Base-by-base conservation (phyloP, 2,888 invertebrate species). In the Ptychoptera albimana region DNA sequence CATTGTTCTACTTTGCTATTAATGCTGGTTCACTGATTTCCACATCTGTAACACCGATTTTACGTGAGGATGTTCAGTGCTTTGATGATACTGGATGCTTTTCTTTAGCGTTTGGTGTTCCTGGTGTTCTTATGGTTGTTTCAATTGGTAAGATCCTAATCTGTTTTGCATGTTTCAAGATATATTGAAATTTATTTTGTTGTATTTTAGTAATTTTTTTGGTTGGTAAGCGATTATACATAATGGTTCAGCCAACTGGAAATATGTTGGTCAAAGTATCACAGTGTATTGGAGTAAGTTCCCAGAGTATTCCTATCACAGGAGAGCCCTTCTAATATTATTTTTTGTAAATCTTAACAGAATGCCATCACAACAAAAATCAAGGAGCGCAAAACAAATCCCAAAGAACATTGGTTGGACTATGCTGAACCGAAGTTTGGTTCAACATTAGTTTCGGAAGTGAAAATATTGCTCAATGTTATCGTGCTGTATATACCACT, bases 351-450 rank as follows among this genome's bases (percentile, higher is more conserved):
- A n/a, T 40, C 10, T 29, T 37, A 38, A 2, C 55, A 77, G 78
- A 63, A 70, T 15, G 74, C 73, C 10, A 53, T 72, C 46, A 70
- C 50, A 41, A 59, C 53, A 50, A 67, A 57, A 44, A 57, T 56
- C 36, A 63, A 53, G 35, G 57, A 60, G 37, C 66, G 65, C 41
- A 64, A 62, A 49, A 60, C 57, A 1, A 68, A 67, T 34, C 72
- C 74, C 13, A 68, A 70, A 31, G 70, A 73, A 1, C 89, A 93
- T 57, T 94, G 94, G 93, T 63, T 96, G 49, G 91, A 94, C 58
- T 75, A 84, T 56, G 85, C 93, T 0, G 77, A 79, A 47, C 75
- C 77, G 42, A 72, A 72, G 53, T 91, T 77, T 60, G 83, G 82
- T 42, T 66, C 64, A 32, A 47, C 70, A 39, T 71, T 89, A 52